Conservation (phyloP, 2,888 invertebrate genomes). For the Tinea pellionella region DNA sequence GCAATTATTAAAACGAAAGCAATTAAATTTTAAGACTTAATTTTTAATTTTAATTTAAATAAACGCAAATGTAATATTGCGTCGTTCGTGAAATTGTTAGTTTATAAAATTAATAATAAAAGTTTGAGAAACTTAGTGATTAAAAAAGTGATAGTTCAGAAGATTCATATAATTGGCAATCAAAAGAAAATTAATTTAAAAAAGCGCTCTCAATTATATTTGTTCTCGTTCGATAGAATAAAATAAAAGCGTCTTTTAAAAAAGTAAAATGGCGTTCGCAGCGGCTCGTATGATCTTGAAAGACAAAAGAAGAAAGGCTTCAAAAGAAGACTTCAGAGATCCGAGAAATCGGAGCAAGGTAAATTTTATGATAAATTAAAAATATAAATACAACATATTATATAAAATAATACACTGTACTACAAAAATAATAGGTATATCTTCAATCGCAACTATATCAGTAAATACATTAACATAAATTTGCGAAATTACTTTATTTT, state of each 20-base stretch:
- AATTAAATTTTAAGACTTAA: slow-evolving; percentile 19
- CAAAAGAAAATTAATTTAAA: neutral
- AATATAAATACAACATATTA: neutral
- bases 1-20: slow-evolving; percentile 18
- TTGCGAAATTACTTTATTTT: too few relatives aligned
- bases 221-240: too few relatives aligned
- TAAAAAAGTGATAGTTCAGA: neutral
- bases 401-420: neutral
- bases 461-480: too few relatives aligned
- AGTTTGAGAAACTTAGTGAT: slow-evolving; percentile 15
- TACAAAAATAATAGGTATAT: too few relatives aligned
- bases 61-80: too few relatives aligned
- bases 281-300: slow-evolving; percentile 87
- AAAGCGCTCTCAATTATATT: too few relatives aligned
- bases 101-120: too few relatives aligned
- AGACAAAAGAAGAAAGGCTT: slow-evolving; percentile 83
- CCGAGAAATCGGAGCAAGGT: slow-evolving; percentile 86
- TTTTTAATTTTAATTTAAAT: too few relatives aligned
- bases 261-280: slow-evolving; percentile 77
- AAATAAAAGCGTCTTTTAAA: too few relatives aligned
- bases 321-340: slow-evolving; percentile 81
- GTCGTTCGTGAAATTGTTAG: too few relatives aligned
- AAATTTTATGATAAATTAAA: slow-evolving; percentile 31
- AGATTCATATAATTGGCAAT: neutral
- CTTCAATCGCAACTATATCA: too few relatives aligned